Base-by-base conservation (phyloP, 2,888 invertebrate species). In the Drosophila neotestacea region DNA sequence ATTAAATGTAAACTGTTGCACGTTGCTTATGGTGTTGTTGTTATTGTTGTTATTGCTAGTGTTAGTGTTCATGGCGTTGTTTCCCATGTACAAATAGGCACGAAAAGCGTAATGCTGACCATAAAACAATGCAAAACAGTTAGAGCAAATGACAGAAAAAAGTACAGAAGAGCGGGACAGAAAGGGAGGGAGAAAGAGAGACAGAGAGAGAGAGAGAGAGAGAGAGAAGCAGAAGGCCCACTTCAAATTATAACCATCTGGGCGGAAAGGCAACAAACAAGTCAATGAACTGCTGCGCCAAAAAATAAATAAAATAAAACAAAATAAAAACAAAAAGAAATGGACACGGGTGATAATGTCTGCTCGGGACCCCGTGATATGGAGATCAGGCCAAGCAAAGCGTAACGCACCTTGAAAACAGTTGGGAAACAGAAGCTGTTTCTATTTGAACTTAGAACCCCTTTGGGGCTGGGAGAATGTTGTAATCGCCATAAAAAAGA, bases 61-160 rank as follows among this genome's bases (percentile, higher is more conserved):
- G 34, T 58, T 62, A 62, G 27, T 65, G 55, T 73, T 72, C 64
- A 56, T 70, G 70, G 71, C 66, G 79, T 62, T 77, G 83, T 74
- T 88, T 87, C 87, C 82, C 90, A 87, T 87, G 85, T 89, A 65
- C 63, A 68, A 52, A 48, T 47, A 73, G 63, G 68, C 70, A 70
- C 87, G 73, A 87, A 73, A 66, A 68, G 64, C 88, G 62, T 67
- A 61, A 64, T 69, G 48, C 72, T 76, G 89, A 69, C 89, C 86
- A 84, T 89, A 88, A 88, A 89, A 89, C 89, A 89, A 86, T 86
- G 86, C 86, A 89, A 86, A 85, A 86, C 90, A 90, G 89, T 90
- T 87, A 89, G 74, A 78, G 63, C 51, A 81, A 84, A 79, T 82
- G 81, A 72, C 78, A 71, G 60, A 28, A 58, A 52, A 56, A 56